Evolutionary conservation across 2,888 invertebrate species (phyloP).

Genomic region (Adelognathus sp.): DNA sequence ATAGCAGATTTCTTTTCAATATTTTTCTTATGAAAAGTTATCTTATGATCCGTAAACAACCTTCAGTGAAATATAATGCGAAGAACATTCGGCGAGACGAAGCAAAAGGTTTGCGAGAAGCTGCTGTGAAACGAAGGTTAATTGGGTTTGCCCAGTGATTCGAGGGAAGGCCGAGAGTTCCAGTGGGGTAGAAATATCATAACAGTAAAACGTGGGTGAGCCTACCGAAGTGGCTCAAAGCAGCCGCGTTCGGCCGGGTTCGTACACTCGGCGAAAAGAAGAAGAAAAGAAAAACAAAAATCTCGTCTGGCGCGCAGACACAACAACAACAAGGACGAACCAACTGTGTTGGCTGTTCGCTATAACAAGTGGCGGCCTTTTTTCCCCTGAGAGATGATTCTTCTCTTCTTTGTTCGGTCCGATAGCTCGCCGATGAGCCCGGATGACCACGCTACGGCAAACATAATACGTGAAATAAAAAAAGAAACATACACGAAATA

Average conservation of each 20-base stretch:
- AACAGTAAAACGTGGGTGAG: neutral
- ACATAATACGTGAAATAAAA: neutral
- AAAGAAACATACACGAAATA: no score
- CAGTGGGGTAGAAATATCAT: neutral
- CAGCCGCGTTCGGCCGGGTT: neutral
- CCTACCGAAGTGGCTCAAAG: neutral
- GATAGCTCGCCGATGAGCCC: slow-evolving; percentile 16
- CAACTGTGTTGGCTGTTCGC: neutral
- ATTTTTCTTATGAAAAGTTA: no score
- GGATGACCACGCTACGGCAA: neutral
- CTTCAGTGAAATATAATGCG: no score
- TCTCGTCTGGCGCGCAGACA: slow-evolving; percentile 1
- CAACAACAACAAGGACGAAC: slow-evolving; percentile 11
- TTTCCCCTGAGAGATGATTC: neutral
- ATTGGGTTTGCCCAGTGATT: neutral
- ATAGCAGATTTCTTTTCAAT: no score
- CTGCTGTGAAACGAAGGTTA: neutral
- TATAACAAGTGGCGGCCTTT: neutral
- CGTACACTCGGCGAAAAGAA: neutral
- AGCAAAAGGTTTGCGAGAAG: neutral
- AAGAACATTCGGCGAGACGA: neutral
- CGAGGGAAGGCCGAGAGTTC: neutral
- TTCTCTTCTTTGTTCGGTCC: neutral
- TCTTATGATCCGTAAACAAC: no score
- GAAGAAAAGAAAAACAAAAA: slow-evolving; percentile 24